A percentile compares a stretch with the other conserved stretches of the same genome.
These are phyloP conservation scores for Halichondria panicea DNA, from an alignment of 37 sponge, comb jelly and placozoan genomes.

Conservation along the genomic window DNA sequence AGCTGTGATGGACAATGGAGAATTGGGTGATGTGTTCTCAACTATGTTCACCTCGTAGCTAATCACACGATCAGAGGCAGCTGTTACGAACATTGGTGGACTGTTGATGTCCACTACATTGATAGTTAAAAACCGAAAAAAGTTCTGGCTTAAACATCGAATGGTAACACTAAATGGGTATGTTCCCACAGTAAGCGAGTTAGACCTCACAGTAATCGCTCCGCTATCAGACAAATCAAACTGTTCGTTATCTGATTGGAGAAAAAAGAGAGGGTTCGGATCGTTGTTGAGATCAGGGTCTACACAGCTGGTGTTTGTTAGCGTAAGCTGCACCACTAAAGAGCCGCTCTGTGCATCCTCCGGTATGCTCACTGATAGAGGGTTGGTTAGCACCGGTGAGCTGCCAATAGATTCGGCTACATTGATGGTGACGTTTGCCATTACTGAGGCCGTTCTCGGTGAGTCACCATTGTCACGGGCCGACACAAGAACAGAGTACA, in stretches of 20 bases:
- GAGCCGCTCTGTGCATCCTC: constrained; percentile 13
- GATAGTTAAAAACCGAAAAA: no score
- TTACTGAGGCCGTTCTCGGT: neutral
- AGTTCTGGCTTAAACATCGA: no score
- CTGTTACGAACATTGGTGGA: constrained; percentile 40
- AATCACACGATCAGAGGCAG: no score
- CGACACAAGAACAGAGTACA: constrained; percentile 27
- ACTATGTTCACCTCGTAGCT: constrained; percentile 21
- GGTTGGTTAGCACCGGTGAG: constrained; percentile 18
- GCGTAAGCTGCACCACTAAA: neutral
- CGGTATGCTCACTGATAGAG: constrained; percentile 6
- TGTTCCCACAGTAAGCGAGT: neutral
- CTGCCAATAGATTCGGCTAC: constrained; percentile 11
- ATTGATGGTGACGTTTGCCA: constrained; percentile 28
- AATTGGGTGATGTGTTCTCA: constrained; percentile 34
- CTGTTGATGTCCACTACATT: constrained; percentile 66
- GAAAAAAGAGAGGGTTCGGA: neutral
- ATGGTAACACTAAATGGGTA: neutral
- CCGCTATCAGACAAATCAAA: neutral
- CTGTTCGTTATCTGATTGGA: neutral
- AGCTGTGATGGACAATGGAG: constrained; percentile 11
- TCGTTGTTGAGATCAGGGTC: neutral
- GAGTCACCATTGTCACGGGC: constrained; percentile 48
- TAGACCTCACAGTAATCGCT: constrained; percentile 4
- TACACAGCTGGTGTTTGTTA: neutral